Conservation (phyloP, 1,140 invertebrate species). For the Pseudomyrmex pallidus region DNA sequence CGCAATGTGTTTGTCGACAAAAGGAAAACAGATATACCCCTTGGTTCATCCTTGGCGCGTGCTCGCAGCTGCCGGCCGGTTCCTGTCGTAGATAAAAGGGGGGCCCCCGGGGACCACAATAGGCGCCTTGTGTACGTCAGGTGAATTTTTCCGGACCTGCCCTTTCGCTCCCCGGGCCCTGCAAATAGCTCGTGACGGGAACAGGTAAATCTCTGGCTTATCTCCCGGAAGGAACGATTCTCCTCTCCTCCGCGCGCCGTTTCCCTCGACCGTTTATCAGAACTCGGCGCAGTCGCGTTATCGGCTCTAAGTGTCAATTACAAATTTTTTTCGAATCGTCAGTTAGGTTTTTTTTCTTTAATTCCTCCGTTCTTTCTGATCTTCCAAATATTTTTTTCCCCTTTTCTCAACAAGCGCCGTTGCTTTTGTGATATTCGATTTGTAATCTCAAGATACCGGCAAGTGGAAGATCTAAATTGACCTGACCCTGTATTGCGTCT, state of each 20-base stretch:
- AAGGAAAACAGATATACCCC: conserved; percentile 75
- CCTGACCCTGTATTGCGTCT: conserved; percentile 74
- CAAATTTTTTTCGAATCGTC: too few relatives aligned
- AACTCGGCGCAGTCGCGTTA: background rate
- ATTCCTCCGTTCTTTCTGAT: too few relatives aligned
- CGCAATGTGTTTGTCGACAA: conserved; percentile 72
- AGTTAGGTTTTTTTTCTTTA: too few relatives aligned
- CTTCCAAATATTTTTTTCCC: background rate
- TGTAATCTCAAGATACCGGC: conserved; percentile 47
- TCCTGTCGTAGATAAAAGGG: conserved; percentile 73
- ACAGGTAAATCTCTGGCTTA: conserved; percentile 73
- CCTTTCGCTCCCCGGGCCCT: conserved; percentile 22
- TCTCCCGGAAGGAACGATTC: conserved; percentile 66
- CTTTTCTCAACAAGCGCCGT: background rate
- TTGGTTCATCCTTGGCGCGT: conserved; percentile 78
- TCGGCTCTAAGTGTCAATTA: background rate
- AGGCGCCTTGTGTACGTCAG: conserved; percentile 78
- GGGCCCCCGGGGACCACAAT: conserved; percentile 74
- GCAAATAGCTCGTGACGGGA: conserved; percentile 71
- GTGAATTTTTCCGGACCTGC: conserved; percentile 79
- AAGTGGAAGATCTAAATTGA: conserved; percentile 66
- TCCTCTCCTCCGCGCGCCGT: conserved; percentile 11
- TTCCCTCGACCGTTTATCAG: background rate
- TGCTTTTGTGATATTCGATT: conserved; percentile 55
- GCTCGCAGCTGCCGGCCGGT: conserved; percentile 78